These are phyloP conservation scores for Nasonia vitripennis DNA, from an alignment of 1,140 invertebrate genomes.

Conservation along the genomic window DNA sequence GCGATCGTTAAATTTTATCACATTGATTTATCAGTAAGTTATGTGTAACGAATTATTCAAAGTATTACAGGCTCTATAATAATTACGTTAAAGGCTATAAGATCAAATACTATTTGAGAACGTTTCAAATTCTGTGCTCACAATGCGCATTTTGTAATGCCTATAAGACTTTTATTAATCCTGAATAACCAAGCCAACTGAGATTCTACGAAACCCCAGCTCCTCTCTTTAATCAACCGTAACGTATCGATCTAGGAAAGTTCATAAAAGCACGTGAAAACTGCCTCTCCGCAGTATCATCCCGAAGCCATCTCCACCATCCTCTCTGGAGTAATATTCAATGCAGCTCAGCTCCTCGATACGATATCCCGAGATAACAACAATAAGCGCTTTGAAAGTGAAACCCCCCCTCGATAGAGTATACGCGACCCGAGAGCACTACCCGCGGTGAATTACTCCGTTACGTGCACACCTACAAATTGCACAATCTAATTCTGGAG, in stretches of 20 bases:
- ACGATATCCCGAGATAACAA: constrained; percentile 4
- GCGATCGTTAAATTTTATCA: no score
- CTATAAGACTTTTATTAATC: no score
- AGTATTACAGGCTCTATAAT: no score
- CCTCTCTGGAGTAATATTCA: not conserved
- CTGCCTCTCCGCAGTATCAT: not conserved
- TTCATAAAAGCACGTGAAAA: not conserved
- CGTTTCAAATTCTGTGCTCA: no score
- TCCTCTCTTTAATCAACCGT: not conserved
- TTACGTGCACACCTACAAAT: constrained; percentile 47
- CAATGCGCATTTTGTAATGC: no score
- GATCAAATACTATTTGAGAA: no score
- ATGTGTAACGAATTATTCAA: no score
- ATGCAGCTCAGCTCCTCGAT: not conserved
- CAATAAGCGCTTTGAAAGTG: constrained; percentile 30
- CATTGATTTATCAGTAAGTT: no score
- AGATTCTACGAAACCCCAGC: no score
- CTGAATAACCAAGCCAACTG: no score
- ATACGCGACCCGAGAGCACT: not conserved
- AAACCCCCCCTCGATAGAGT: not conserved
- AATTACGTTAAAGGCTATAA: no score
- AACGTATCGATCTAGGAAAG: not conserved
- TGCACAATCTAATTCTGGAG: constrained; percentile 45
- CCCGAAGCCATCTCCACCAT: not conserved
- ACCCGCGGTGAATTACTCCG: constrained; percentile 27